A percentile compares a stretch with the other conserved stretches of the same genome.
Conservation (phyloP, 2,888 invertebrate species). For the Sthenelais limicola region DNA sequence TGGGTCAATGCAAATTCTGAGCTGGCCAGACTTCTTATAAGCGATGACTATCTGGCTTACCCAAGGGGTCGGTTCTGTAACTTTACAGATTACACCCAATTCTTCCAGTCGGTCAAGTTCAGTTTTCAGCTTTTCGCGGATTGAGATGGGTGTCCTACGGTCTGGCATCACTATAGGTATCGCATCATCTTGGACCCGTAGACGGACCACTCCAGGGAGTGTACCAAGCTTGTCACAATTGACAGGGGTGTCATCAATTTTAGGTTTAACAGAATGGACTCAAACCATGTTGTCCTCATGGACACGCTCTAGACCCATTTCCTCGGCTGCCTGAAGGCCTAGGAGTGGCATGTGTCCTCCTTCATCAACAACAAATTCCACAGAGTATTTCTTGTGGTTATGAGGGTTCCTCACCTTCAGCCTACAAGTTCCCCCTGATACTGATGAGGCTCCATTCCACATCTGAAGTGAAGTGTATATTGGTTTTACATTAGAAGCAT, state of each 20-base stretch:
- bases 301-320: not conserved
- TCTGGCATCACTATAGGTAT: slow-evolving; percentile 1
- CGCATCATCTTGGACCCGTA: not conserved
- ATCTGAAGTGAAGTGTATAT: not conserved
- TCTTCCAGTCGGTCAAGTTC: not conserved
- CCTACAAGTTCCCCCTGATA: too few relatives aligned
- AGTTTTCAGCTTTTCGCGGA: not conserved
- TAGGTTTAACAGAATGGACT: not conserved
- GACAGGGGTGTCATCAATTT: not conserved
- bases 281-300: not conserved
- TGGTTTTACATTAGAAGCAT: not conserved
- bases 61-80: not conserved
- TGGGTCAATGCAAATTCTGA: slow-evolving; percentile 49
- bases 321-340: not conserved
- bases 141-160: not conserved
- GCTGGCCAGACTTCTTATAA: not conserved
- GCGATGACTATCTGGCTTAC: not conserved
- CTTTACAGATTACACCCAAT: not conserved
- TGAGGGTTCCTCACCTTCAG: not conserved
- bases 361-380: not conserved
- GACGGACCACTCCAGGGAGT: not conserved
- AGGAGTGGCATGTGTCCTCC: not conserved
- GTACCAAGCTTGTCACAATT: not conserved
- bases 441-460: not conserved
- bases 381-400: not conserved